Evolutionary conservation across 1,140 invertebrate species (phyloP).

Genomic region (Cyclina sinensis): DNA sequence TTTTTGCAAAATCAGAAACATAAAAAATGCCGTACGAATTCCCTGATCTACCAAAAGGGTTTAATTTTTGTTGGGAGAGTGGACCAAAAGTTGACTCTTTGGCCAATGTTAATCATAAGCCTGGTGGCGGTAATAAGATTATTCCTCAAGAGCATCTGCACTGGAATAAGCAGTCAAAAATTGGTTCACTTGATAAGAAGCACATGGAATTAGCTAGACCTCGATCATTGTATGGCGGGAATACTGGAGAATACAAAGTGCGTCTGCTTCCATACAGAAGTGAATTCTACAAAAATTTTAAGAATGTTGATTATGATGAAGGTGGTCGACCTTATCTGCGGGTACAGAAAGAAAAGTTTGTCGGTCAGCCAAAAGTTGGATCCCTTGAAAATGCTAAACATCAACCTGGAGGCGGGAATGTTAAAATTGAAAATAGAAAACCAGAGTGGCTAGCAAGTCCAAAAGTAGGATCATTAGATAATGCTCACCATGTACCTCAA

Average conservation of each 20-base stretch:
- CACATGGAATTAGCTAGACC: conserved; percentile 60
- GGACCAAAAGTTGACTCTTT: conserved; percentile 93
- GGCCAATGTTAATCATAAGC: conserved; percentile 92
- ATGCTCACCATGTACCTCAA: conserved; percentile 77
- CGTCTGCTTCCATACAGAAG: conserved; percentile 65
- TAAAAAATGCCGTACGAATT: conserved; percentile 34
- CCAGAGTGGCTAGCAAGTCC: conserved; percentile 76
- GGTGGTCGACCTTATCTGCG: conserved; percentile 52
- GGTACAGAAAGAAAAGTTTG: conserved; percentile 62
- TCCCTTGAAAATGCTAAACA: conserved; percentile 97
- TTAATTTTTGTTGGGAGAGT: conserved; percentile 60
- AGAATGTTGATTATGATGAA: conserved; percentile 64
- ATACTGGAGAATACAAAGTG: conserved; percentile 51
- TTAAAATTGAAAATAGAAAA: conserved; percentile 61
- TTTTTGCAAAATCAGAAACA: neutral
- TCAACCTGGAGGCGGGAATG: conserved; percentile 93
- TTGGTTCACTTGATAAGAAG: conserved; percentile 78
- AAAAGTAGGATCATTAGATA: conserved; percentile 83
- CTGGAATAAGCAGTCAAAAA: conserved; percentile 80
- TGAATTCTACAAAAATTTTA: conserved; percentile 62
- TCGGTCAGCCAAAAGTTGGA: conserved; percentile 80
- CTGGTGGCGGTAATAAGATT: conserved; percentile 65
- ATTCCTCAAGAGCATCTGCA: conserved; percentile 69
- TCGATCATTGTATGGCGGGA: conserved; percentile 3
- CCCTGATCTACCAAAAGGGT: conserved; percentile 52